Conservation (phyloP, 2,797 vertebrate genomes). For the Pseudochirops corinnae region DNA sequence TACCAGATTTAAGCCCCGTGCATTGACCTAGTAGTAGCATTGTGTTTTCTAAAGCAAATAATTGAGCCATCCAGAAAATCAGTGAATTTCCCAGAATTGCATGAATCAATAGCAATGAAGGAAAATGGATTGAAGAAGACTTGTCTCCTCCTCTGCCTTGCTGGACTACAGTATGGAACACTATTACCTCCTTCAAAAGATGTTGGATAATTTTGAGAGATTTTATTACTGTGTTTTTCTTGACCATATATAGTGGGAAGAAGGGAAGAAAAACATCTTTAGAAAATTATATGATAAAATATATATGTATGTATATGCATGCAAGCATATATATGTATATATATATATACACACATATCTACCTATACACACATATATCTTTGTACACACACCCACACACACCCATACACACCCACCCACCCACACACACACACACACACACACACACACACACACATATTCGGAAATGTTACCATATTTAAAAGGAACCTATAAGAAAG, state of each 20-base stretch:
- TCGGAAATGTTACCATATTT: not conserved
- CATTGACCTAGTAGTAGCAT: slow-evolving; percentile 22
- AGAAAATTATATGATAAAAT: not conserved
- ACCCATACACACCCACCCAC: too few relatives aligned
- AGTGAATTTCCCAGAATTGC: not conserved
- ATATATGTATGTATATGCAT: not conserved
- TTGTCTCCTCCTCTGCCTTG: not conserved
- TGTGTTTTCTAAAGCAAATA: slow-evolving; percentile 63
- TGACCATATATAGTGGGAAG: not conserved
- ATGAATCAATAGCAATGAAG: not conserved
- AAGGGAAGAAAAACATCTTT: not conserved
- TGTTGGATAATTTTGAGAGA: not conserved
- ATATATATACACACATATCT: not conserved
- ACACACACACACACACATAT: too few relatives aligned
- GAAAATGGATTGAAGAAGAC: not conserved
- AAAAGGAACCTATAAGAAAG: not conserved
- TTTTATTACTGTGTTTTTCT: not conserved
- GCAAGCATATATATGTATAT: too few relatives aligned
- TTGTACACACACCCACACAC: too few relatives aligned
- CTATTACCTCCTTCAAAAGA: not conserved
- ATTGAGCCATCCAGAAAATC: not conserved
- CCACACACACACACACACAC: too few relatives aligned
- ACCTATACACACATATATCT: too few relatives aligned
- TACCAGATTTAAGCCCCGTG: not conserved
- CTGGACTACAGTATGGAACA: not conserved